Percentiles rank a stretch among this genome's conserved stretches.
Conservation (phyloP, 1,140 invertebrate species). For the Nixonia krombeini region DNA sequence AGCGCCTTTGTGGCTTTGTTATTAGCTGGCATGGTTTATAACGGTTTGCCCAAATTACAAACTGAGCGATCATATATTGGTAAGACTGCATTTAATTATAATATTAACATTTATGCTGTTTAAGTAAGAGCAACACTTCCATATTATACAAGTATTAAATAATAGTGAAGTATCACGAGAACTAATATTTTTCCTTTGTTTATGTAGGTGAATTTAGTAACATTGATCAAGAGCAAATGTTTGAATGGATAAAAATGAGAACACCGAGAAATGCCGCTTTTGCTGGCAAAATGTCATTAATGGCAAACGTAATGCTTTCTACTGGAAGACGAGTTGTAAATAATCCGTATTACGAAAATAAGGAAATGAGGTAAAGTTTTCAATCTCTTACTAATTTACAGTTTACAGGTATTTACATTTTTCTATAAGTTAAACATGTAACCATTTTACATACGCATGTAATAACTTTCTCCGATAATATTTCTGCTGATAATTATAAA, state of each 20-base stretch:
- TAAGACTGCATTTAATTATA: no score
- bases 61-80: conserved; percentile 60
- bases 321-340: conserved; percentile 83
- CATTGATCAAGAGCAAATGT: conserved; percentile 79
- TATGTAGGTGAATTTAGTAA: conserved; percentile 79
- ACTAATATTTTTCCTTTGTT: conserved; percentile 1
- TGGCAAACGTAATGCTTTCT: conserved; percentile 84
- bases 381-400: no score
- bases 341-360: conserved; percentile 88
- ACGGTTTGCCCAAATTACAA: conserved; percentile 56
- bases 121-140: no score
- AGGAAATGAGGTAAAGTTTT: conserved; percentile 76
- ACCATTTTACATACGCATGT: no score
- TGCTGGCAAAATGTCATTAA: conserved; percentile 88
- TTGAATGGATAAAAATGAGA: conserved; percentile 80
- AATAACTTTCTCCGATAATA: no score
- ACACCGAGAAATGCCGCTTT: conserved; percentile 78
- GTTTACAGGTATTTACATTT: conserved; percentile 4
- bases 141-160: no score
- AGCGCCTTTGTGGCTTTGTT: conserved; percentile 53
- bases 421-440: neutral
- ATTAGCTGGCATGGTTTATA: conserved; percentile 60
- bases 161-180: no score
- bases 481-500: conserved; percentile 4
- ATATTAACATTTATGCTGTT: no score